These are phyloP conservation scores for Tapera naevia DNA, from an alignment of 2,797 vertebrate species.

Conservation along the genomic window DNA sequence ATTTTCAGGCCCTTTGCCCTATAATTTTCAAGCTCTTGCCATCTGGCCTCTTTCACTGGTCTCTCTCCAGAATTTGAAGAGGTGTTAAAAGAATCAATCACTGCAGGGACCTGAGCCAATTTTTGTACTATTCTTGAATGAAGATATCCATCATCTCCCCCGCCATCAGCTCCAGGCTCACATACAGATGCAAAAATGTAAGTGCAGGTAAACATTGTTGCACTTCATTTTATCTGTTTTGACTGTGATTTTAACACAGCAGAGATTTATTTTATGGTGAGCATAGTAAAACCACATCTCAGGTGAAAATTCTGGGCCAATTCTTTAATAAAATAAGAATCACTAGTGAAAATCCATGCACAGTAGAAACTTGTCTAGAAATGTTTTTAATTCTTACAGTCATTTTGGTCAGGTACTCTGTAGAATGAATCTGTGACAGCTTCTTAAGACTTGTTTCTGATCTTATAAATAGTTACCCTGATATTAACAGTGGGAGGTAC, in stretches of 20 bases:
- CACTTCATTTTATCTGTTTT: neutral
- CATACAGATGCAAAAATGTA: neutral
- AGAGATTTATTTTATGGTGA: neutral
- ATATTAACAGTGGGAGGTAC: neutral
- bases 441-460: neutral
- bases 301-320: neutral
- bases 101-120: neutral
- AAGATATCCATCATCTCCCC: neutral
- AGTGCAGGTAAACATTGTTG: neutral
- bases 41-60: neutral
- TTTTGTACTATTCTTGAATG: neutral
- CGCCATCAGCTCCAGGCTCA: neutral
- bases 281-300: neutral
- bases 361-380: neutral
- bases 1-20: neutral
- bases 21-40: neutral
- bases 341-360: too few relatives aligned
- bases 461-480: neutral
- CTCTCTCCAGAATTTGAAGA: neutral
- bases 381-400: neutral
- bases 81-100: neutral
- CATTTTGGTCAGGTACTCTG: neutral
- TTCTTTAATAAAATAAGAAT: neutral
- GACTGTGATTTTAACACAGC: neutral
- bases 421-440: neutral